Conservation (phyloP, 2,797 vertebrate genomes). For the Discoglossus pictus region DNA sequence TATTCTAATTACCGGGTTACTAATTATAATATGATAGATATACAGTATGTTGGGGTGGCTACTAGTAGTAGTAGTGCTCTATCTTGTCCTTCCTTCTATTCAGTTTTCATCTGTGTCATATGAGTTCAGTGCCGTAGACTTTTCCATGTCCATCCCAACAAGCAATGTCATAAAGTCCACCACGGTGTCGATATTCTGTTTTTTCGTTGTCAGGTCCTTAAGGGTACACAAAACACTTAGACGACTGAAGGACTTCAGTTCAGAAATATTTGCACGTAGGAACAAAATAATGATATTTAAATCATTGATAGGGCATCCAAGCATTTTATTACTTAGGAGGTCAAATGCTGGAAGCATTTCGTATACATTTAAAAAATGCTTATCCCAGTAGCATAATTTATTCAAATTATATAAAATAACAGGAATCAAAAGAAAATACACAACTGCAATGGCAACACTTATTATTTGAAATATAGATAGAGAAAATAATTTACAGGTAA, state of each 20-base stretch:
- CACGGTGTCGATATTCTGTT: slow-evolving; percentile 80
- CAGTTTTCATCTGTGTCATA: slow-evolving; percentile 54
- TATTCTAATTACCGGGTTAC: too few relatives aligned
- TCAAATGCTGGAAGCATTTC: slow-evolving; percentile 92
- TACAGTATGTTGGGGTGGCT: too few relatives aligned
- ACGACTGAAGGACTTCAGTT: slow-evolving; percentile 87
- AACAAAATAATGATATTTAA: slow-evolving; percentile 93
- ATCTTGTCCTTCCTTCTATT: too few relatives aligned
- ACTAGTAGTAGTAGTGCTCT: too few relatives aligned
- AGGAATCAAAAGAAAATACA: slow-evolving; percentile 83
- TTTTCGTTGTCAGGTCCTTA: slow-evolving; percentile 67
- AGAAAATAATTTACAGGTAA: slow-evolving; percentile 89
- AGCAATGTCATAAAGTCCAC: slow-evolving; percentile 95
- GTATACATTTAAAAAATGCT: slow-evolving; percentile 86
- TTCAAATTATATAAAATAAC: slow-evolving; percentile 86
- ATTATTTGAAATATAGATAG: slow-evolving; percentile 89
- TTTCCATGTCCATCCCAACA: slow-evolving; percentile 83
- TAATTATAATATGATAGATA: too few relatives aligned
- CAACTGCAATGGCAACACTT: slow-evolving; percentile 77
- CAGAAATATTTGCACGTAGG: slow-evolving; percentile 84
- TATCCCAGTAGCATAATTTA: slow-evolving; percentile 91
- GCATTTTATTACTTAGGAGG: slow-evolving; percentile 82
- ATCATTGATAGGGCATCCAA: slow-evolving; percentile 91
- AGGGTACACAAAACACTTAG: slow-evolving; percentile 84
- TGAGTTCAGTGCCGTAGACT: slow-evolving; percentile 66